Base-by-base conservation (phyloP, 1,140 invertebrate genomes). In the Calosoma granatense region DNA sequence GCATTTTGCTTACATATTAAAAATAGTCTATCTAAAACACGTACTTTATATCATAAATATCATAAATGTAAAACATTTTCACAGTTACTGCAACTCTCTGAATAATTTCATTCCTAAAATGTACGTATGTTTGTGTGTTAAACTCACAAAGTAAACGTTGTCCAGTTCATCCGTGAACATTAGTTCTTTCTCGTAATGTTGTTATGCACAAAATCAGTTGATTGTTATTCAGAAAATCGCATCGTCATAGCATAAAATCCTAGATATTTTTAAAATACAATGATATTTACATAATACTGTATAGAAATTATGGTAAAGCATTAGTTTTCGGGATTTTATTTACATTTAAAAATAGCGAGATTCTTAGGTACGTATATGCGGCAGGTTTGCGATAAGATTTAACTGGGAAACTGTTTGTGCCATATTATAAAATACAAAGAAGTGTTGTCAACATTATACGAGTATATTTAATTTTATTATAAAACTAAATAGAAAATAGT, bases 251-350 rank as follows among this genome's bases (percentile, higher is more conserved):
- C 41, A 17, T 47, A 47, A 47, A 47, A 47, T 17, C 17, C 41
- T 47, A 47, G 17, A 6, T 30, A 30, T 30, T 6, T 30, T 30
- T 47, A 12, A 47, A 47, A 47, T 47, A 47, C 41, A 47, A 47
- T 47, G 41, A 47, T 47, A 47, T 47, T 47, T 47, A 47, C 41
- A 47, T 47, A 47, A 47, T 47, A 47, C 41, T 47, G 41, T 17
- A 47, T 47, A 47, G 41, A 47, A 47, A 47, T 30, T 47, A 47
- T 12, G 41, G 9, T 12, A 47, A 12, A 9, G 17, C 41, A 17
- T 47, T 17, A 12, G 17, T 17, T 47, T 47, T 12, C 3, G 41
- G 41, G 41, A 47, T 36, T 36, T 47, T 47, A 47, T 47, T 47
- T 47, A 47, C 41, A 47, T 17, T 12, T 47, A 12, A 17, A 47